Conservation (phyloP, 1,140 invertebrate species). For the Drosophila azteca region DNA sequence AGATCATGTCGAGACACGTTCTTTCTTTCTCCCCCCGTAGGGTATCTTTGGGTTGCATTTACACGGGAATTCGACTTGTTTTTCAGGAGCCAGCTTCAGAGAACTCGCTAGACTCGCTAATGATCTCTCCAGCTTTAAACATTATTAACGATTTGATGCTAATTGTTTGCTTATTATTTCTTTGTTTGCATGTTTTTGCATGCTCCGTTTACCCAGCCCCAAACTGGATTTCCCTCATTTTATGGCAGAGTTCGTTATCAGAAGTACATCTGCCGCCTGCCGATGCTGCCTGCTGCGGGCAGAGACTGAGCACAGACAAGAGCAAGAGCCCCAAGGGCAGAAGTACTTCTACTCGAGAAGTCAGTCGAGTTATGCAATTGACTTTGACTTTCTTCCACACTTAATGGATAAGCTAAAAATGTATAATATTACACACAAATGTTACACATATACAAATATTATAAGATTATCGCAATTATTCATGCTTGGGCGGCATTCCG, state of each 20-base stretch:
- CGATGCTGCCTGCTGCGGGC: too few species aligned
- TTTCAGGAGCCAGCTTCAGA: conserved; percentile 8
- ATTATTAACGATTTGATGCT: conserved; percentile 54
- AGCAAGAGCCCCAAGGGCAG: conserved; percentile 2
- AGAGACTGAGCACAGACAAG: neutral
- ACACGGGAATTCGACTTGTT: conserved; percentile 23
- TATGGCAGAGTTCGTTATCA: neutral
- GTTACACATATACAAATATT: neutral
- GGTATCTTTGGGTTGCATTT: conserved; percentile 35
- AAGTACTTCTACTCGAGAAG: neutral
- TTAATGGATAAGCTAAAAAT: too few species aligned
- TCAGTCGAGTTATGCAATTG: conserved; percentile 16
- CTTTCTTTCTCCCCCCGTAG: neutral
- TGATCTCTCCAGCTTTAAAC: conserved; percentile 33
- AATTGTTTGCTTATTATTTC: conserved; percentile 54
- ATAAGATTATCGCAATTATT: conserved; percentile 23
- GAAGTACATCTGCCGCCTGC: neutral
- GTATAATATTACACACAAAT: too few species aligned
- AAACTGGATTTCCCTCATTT: neutral
- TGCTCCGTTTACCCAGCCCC: conserved; percentile 1
- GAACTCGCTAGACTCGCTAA: conserved; percentile 25
- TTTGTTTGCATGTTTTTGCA: conserved; percentile 42
- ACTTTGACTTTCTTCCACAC: too few species aligned
- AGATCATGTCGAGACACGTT: conserved; percentile 6
- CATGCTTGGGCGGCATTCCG: conserved; percentile 19